phyloP scores from a whole-genome alignment of 2,888 invertebrate species.

The Drosophila flavopinicola region DNA sequence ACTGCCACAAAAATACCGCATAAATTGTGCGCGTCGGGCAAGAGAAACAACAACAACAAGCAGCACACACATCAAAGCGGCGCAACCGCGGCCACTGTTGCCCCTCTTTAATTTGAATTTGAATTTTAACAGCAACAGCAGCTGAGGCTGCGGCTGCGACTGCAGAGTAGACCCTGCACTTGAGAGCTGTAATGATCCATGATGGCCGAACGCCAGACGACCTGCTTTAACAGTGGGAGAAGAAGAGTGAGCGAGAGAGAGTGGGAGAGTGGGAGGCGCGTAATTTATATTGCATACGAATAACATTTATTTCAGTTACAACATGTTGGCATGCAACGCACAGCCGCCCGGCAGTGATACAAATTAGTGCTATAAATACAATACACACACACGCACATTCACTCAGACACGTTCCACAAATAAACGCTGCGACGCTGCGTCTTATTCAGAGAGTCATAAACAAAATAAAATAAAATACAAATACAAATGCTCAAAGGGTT shows the following conservation, averaged over 20 bases:
- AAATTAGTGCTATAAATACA: constrained; percentile 76
- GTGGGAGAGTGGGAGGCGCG: constrained; percentile 23
- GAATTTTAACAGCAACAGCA: too few relatives aligned
- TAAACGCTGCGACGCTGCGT: constrained; percentile 17
- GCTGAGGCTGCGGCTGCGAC: constrained; percentile 13
- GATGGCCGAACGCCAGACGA: constrained; percentile 33
- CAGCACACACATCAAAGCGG: constrained; percentile 38
- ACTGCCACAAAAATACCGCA: constrained; percentile 45
- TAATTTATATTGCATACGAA: constrained; percentile 73
- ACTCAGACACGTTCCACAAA: constrained; percentile 44
- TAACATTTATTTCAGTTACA: constrained; percentile 74
- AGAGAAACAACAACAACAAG: constrained; percentile 12
- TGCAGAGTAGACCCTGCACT: constrained; percentile 56
- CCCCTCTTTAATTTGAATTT: constrained; percentile 3
- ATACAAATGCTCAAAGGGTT: constrained; percentile 44
- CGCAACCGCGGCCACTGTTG: constrained; percentile 18
- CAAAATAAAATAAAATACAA: constrained; percentile 27
- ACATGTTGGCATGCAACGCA: constrained; percentile 68
- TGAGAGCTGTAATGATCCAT: constrained; percentile 63
- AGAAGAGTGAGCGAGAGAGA: neutral
- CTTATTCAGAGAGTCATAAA: constrained; percentile 50
- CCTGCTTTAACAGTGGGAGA: constrained; percentile 10
- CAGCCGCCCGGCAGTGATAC: constrained; percentile 50
- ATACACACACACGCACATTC: constrained; percentile 12
- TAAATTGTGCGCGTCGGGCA: constrained; percentile 34